Conservation (phyloP, 2,113 vertebrate species). For the Steatornis caripensis region DNA sequence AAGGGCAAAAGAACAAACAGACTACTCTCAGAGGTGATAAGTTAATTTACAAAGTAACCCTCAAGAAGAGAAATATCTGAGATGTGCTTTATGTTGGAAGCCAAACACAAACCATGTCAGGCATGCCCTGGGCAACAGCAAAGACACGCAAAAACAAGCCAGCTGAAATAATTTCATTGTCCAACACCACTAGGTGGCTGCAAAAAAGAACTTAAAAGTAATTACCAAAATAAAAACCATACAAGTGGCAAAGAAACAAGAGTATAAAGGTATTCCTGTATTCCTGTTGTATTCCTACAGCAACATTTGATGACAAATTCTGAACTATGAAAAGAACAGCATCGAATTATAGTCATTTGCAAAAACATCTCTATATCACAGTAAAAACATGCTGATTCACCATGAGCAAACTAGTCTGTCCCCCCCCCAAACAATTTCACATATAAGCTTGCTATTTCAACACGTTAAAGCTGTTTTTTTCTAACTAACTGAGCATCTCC, state of each 20-base stretch:
- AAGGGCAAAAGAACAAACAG: not conserved
- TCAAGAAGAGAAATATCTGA: not conserved
- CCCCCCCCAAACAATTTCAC: not conserved
- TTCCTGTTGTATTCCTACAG: not conserved
- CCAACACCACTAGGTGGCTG: not conserved
- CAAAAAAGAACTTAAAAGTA: not conserved
- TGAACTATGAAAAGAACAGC: not conserved
- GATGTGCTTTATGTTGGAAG: not conserved
- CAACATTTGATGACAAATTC: not conserved
- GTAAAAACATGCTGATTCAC: not conserved
- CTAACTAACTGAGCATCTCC: not conserved
- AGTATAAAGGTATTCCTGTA: not conserved
- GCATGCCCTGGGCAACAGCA: not conserved
- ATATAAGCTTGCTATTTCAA: not conserved
- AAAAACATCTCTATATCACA: not conserved
- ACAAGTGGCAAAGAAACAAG: not conserved
- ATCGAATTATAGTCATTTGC: not conserved
- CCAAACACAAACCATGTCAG: not conserved
- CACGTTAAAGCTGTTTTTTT: not conserved
- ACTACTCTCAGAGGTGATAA: not conserved
- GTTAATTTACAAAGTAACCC: not conserved
- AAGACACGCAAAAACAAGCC: not conserved
- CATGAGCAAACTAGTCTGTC: not conserved
- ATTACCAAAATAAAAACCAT: not conserved
- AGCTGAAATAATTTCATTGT: not conserved